Evolutionary conservation across 2,888 invertebrate species (phyloP).

Genomic region (Apodemia duryi): DNA sequence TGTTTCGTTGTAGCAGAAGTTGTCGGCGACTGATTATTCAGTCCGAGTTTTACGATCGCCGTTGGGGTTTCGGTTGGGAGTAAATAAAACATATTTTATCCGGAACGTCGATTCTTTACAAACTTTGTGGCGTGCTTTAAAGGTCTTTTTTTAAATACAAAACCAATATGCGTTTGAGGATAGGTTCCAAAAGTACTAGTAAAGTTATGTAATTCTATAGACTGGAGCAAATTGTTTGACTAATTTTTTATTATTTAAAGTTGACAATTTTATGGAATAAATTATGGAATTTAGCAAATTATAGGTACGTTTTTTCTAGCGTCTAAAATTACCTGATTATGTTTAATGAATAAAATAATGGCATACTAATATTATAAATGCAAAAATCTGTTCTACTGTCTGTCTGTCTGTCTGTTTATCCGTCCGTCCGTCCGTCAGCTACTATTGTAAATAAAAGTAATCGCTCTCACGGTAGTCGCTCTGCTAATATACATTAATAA

Average conservation of each 20-base stretch:
- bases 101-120: slow-evolving; percentile 6
- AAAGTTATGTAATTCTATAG: not conserved
- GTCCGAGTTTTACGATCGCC: slow-evolving; percentile 34
- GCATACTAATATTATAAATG: too few species aligned
- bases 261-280: not conserved
- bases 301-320: too few species aligned
- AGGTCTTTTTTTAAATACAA: not conserved
- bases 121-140: slow-evolving; percentile 3
- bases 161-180: not conserved
- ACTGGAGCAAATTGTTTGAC: too few species aligned
- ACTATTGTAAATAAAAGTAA: too few species aligned
- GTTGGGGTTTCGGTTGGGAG: slow-evolving; percentile 28
- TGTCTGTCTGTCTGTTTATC: too few species aligned
- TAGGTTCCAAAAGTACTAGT: not conserved
- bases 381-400: too few species aligned
- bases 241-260: not conserved
- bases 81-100: slow-evolving; percentile 28
- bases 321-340: too few species aligned
- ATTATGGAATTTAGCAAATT: too few species aligned
- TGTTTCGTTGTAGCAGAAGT: slow-evolving; percentile 27
- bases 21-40: slow-evolving; percentile 35
- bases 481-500: too few species aligned
- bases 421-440: too few species aligned
- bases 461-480: too few species aligned
- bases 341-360: too few species aligned